Conservation (phyloP, 2,113 vertebrate genomes). For the Entelurus aequoreus region DNA sequence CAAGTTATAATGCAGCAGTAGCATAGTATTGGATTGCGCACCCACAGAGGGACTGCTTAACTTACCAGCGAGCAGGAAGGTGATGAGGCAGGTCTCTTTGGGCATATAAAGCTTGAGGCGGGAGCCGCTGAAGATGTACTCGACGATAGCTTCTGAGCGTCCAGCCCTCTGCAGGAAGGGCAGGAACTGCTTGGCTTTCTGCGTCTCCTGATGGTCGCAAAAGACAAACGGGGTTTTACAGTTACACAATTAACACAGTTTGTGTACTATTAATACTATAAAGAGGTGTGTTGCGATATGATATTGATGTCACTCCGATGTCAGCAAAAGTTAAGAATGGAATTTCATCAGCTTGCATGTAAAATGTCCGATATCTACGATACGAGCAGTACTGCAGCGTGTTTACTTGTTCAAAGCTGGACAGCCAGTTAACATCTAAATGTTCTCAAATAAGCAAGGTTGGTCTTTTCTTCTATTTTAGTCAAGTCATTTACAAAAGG, state of each 20-base stretch:
- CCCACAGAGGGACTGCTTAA: constrained; percentile 11
- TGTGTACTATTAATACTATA: not conserved
- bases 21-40: no score
- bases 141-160: constrained; percentile 93
- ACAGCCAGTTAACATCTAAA: no score
- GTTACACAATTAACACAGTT: not conserved
- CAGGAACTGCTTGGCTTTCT: constrained; percentile 97
- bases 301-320: no score
- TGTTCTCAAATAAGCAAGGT: no score
- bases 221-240: not conserved
- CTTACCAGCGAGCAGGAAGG: constrained; percentile 93
- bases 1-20: not conserved
- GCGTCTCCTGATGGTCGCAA: constrained; percentile 77
- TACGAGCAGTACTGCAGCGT: no score
- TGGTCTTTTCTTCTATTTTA: no score
- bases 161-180: constrained; percentile 94
- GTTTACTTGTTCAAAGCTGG: no score
- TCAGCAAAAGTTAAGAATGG: no score
- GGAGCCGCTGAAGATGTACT: constrained; percentile 95
- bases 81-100: constrained; percentile 98
- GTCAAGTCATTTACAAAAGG: no score
- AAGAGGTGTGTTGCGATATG: no score
- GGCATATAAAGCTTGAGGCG: constrained; percentile 96
- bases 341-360: no score
- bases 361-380: no score